phyloP scores from a whole-genome alignment of 2,888 invertebrate species.

The Catocala fraxini region DNA sequence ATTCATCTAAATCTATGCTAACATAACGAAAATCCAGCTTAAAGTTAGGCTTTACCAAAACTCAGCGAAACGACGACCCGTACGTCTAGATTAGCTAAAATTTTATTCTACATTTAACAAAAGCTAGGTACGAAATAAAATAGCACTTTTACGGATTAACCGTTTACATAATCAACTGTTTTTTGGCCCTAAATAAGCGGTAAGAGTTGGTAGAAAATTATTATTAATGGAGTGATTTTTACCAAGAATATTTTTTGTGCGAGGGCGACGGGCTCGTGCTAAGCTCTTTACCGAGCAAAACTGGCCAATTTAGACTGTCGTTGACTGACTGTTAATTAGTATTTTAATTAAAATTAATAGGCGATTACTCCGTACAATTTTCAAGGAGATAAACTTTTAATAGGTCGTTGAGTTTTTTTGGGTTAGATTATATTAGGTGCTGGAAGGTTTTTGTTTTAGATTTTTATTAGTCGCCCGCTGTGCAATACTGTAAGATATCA shows the following conservation, averaged over 20 bases:
- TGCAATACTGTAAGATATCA: too few species aligned
- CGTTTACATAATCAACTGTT: slow-evolving; percentile 71
- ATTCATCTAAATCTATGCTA: too few species aligned
- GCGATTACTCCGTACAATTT: slow-evolving; percentile 71
- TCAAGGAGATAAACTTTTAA: slow-evolving; percentile 65
- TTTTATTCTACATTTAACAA: slow-evolving; percentile 44
- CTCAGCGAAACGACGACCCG: slow-evolving; percentile 8
- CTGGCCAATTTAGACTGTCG: slow-evolving; percentile 76
- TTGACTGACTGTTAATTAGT: slow-evolving; percentile 77
- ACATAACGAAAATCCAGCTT: not conserved
- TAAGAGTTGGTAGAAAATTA: slow-evolving; percentile 63
- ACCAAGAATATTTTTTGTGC: slow-evolving; percentile 71
- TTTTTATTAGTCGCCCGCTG: too few species aligned
- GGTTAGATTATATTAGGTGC: slow-evolving; percentile 31
- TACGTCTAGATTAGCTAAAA: slow-evolving; percentile 45
- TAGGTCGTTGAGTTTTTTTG: slow-evolving; percentile 49
- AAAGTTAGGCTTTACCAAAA: slow-evolving; percentile 1
- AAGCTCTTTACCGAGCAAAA: slow-evolving; percentile 72
- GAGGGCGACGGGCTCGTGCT: slow-evolving; percentile 53
- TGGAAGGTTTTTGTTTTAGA: not conserved
- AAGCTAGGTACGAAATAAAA: slow-evolving; percentile 42
- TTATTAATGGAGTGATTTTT: slow-evolving; percentile 76
- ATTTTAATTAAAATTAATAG: slow-evolving; percentile 84
- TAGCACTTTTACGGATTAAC: slow-evolving; percentile 58
- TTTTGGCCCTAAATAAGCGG: slow-evolving; percentile 60